Evolutionary conservation across 1,140 invertebrate genomes (phyloP).

Genomic region (Nasonia vitripennis): DNA sequence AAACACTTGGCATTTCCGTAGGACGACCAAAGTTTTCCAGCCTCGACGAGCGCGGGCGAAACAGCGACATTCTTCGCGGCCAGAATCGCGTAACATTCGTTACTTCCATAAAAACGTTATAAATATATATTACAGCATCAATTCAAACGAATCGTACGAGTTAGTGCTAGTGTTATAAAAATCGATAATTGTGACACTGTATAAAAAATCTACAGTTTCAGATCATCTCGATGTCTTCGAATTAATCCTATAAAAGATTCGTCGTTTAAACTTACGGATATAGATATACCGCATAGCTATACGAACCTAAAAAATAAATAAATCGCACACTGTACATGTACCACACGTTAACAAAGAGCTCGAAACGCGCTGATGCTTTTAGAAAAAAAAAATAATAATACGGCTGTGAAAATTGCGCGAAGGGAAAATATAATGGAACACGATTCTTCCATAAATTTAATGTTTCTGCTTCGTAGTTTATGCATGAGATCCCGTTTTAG

Average conservation of each 20-base stretch:
- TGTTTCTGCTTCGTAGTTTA: constrained; percentile 35
- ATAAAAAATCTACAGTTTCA: background rate
- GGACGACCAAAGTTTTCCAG: constrained; percentile 23
- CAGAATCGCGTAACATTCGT: constrained; percentile 20
- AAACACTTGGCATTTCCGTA: background rate
- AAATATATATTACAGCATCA: too few species aligned
- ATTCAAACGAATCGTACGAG: background rate
- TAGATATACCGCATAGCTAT: background rate
- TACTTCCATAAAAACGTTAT: constrained; percentile 5
- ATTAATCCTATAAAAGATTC: background rate
- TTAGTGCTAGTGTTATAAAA: constrained; percentile 9
- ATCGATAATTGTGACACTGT: background rate
- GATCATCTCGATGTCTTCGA: constrained; percentile 21
- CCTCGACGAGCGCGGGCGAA: background rate
- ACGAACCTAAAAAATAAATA: background rate
- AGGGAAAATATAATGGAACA: constrained; percentile 8
- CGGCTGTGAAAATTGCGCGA: constrained; percentile 44
- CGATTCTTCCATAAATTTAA: constrained; percentile 38
- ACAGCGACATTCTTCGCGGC: constrained; percentile 11
- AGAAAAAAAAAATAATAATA: constrained; percentile 17
- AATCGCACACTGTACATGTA: background rate
- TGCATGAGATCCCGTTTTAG: constrained; percentile 5
- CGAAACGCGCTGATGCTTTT: constrained; percentile 16
- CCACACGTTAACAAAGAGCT: background rate
- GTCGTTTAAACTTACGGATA: background rate